phyloP scores from a whole-genome alignment of 2,797 vertebrate genomes.

The Epinephelus malabaricus region DNA sequence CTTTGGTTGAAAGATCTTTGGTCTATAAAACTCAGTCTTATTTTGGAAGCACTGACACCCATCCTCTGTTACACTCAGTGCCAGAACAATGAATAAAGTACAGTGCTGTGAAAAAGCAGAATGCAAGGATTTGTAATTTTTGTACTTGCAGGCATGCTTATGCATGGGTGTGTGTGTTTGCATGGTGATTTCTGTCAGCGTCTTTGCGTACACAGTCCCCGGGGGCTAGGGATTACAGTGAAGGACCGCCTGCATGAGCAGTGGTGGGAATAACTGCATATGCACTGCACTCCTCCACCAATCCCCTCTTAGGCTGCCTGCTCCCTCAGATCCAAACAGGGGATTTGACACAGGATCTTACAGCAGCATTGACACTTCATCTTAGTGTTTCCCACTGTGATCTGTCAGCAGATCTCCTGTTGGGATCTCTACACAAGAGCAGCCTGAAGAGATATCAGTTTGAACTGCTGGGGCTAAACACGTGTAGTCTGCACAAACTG shows the following conservation, averaged over 20 bases:
- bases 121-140: constrained; percentile 59
- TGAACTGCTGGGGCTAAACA: constrained; percentile 29
- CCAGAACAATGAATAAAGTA: constrained; percentile 62
- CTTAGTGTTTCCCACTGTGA: constrained; percentile 69
- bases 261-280: constrained; percentile 78
- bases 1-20: constrained; percentile 34
- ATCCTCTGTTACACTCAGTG: constrained; percentile 22
- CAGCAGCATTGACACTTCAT: constrained; percentile 71
- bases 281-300: constrained; percentile 69
- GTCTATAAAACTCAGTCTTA: constrained; percentile 7
- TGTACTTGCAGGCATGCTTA: constrained; percentile 32
- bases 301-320: constrained; percentile 59
- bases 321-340: constrained; percentile 65
- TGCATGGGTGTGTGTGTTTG: constrained; percentile 37
- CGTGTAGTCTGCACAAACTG: constrained; percentile 20
- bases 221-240: constrained; percentile 76
- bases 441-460: constrained; percentile 49
- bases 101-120: constrained; percentile 37
- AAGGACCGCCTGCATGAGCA: constrained; percentile 77
- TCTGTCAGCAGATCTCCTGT: constrained; percentile 74
- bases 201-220: constrained; percentile 56
- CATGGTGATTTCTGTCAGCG: constrained; percentile 62
- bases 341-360: constrained; percentile 78
- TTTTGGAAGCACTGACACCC: constrained; percentile 23
- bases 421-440: constrained; percentile 53